Conservation (phyloP, 2,113 vertebrate genomes). For the Dunckerocampus dactyliophorus region DNA sequence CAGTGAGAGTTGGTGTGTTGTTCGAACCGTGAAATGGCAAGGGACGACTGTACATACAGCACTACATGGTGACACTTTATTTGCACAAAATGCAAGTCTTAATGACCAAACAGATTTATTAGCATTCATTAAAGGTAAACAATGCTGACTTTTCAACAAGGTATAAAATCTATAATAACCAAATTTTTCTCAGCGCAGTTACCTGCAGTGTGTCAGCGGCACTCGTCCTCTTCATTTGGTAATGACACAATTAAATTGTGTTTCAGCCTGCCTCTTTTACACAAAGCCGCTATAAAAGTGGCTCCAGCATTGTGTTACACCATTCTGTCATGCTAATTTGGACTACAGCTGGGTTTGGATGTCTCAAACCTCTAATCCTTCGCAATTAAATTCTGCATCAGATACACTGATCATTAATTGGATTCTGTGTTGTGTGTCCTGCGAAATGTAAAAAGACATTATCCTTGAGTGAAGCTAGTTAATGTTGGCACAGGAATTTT, state of each 20-base stretch:
- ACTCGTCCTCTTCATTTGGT: not conserved
- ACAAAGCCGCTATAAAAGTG: not conserved
- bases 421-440: conserved; percentile 3
- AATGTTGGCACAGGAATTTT: not conserved
- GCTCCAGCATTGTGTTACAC: not conserved
- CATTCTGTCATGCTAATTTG: not conserved
- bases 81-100: no score
- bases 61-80: no score
- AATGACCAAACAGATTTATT: no score
- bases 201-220: not conserved
- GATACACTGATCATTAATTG: not conserved
- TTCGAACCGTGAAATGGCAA: no score
- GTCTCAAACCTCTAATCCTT: not conserved
- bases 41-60: no score
- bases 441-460: not conserved
- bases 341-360: not conserved
- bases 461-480: conserved; percentile 4
- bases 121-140: no score
- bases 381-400: not conserved
- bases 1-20: no score
- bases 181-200: not conserved
- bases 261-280: not conserved
- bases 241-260: not conserved
- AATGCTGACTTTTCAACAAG: no score
- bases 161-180: not conserved